Percentiles rank a stretch among this genome's conserved stretches.
Evolutionary conservation across 2,113 vertebrate genomes (phyloP).

Genomic region (Suncus etruscus): DNA sequence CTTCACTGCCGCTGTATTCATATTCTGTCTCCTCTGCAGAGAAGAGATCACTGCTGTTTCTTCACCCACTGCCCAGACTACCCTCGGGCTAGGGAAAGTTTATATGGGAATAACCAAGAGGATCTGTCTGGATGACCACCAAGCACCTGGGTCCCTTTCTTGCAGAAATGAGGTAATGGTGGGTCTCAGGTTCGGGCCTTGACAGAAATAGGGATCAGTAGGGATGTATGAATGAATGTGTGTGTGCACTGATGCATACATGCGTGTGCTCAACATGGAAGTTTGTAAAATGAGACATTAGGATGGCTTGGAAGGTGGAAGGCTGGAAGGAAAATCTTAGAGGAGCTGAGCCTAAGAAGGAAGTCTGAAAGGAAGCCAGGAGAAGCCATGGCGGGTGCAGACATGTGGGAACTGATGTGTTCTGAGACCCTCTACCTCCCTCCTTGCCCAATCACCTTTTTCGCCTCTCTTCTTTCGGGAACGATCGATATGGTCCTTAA

Average conservation of each 20-base stretch:
- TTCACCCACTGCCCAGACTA: constrained; percentile 37
- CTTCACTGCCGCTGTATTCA: constrained; percentile 95
- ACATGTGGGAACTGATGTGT: not conserved
- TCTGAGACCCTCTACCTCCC: too few species aligned
- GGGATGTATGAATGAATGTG: not conserved
- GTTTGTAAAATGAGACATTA: not conserved
- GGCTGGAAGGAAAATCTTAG: too few species aligned
- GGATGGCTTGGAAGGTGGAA: too few species aligned
- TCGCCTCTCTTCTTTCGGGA: constrained; percentile 95
- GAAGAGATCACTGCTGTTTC: constrained; percentile 34
- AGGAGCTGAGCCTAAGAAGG: not conserved
- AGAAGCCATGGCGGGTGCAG: not conserved
- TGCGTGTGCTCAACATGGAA: not conserved
- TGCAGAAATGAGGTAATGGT: not conserved
- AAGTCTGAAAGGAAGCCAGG: not conserved
- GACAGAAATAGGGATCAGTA: not conserved
- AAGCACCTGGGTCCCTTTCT: not conserved
- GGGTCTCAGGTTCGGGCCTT: constrained; percentile 10
- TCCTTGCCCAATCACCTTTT: constrained; percentile 88
- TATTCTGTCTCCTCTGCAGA: constrained; percentile 94
- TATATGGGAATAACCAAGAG: not conserved
- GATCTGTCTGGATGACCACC: not conserved
- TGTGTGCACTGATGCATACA: fast-evolving
- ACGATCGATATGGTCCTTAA: constrained; percentile 96
- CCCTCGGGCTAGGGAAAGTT: constrained; percentile 37